phyloP scores from a whole-genome alignment of 2,888 invertebrate species.

The Caradrina kadenii region DNA sequence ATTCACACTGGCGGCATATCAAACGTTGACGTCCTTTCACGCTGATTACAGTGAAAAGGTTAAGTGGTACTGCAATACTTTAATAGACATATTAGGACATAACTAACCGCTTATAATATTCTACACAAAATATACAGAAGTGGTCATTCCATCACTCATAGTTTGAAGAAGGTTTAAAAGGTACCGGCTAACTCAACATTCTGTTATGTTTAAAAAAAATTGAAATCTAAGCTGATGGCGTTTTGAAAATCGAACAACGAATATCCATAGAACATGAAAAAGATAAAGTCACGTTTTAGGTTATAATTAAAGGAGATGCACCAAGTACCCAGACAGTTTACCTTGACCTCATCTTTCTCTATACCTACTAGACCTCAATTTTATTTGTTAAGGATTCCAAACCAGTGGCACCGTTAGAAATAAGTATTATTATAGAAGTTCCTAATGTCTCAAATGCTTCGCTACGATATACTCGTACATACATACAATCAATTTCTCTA shows the following conservation, averaged over 20 bases:
- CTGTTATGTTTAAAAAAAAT: no score
- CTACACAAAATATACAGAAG: neutral
- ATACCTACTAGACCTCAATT: neutral
- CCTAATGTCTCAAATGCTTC: neutral
- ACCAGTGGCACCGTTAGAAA: neutral
- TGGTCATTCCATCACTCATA: neutral
- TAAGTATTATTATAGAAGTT: neutral
- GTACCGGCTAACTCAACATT: neutral
- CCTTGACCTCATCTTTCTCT: slow-evolving; percentile 28
- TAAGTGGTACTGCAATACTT: slow-evolving; percentile 43
- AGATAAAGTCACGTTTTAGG: no score
- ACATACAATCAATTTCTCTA: neutral
- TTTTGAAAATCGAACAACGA: neutral
- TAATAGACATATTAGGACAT: slow-evolving; percentile 38
- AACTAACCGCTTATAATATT: neutral
- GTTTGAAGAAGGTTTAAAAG: neutral
- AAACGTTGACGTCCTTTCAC: slow-evolving; percentile 44
- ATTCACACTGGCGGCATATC: slow-evolving; percentile 24
- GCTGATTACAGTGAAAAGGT: slow-evolving; percentile 46
- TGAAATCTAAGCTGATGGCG: neutral
- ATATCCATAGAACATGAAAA: neutral
- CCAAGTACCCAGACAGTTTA: neutral
- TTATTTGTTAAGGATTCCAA: neutral
- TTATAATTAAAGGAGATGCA: neutral
- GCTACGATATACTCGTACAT: neutral